phyloP scores from a whole-genome alignment of 2,113 vertebrate species.

The Seriola rivoliana region DNA sequence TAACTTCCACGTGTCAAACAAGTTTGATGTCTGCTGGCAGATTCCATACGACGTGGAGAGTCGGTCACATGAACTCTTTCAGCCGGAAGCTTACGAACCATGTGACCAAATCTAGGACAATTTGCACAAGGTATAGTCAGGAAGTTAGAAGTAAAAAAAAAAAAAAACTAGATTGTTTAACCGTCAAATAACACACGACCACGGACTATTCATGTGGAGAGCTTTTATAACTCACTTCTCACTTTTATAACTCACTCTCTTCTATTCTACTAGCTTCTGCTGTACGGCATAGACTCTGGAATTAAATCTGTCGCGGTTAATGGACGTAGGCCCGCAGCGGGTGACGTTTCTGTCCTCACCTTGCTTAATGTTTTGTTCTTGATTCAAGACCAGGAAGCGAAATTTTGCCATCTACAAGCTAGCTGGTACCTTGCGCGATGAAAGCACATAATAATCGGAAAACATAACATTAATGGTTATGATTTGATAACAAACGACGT shows the following conservation, averaged over 20 bases:
- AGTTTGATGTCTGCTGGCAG: background rate
- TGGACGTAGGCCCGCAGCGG: accelerated
- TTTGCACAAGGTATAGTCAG: background rate
- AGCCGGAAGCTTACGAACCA: slow-evolving; percentile 55
- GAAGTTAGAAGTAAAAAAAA: accelerated
- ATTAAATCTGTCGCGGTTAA: too few relatives aligned
- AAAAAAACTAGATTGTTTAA: accelerated
- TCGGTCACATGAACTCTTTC: slow-evolving; percentile 20
- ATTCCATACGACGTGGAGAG: slow-evolving; percentile 48
- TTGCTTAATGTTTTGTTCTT: slow-evolving; percentile 5
- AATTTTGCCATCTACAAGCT: slow-evolving; percentile 11
- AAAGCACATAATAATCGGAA: slow-evolving; percentile 25
- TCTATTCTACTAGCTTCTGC: accelerated
- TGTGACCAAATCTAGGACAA: slow-evolving; percentile 29
- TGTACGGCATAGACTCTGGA: too few relatives aligned
- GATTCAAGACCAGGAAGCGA: slow-evolving; percentile 66
- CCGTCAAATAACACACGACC: accelerated
- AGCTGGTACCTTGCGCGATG: slow-evolving; percentile 43
- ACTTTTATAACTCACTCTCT: accelerated
- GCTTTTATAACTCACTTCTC: background rate
- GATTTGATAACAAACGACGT: background rate
- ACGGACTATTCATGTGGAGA: accelerated
- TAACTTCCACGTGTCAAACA: slow-evolving; percentile 34
- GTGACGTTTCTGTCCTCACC: background rate
- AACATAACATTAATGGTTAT: background rate